Conservation (phyloP, 1,140 invertebrate species). For the Calephelis virginiensis region DNA sequence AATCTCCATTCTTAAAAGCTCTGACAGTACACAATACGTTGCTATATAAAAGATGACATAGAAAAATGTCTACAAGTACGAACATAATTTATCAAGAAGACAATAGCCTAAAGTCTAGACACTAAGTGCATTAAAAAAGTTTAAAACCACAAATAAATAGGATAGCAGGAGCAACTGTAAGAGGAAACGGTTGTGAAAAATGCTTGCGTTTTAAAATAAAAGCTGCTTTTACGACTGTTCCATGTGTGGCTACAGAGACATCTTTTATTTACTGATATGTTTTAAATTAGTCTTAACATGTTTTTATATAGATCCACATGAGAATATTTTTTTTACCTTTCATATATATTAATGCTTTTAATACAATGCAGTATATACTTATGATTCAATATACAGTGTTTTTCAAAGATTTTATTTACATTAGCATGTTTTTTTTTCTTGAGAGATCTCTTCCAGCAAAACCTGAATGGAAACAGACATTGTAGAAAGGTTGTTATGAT, state of each 20-base stretch:
- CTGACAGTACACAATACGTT: too few relatives aligned
- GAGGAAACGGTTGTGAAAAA: not conserved
- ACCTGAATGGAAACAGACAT: too few relatives aligned
- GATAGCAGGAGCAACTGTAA: not conserved
- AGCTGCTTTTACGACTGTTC: not conserved
- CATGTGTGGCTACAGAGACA: not conserved
- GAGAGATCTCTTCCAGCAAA: too few relatives aligned
- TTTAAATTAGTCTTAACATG: too few relatives aligned
- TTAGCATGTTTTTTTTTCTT: too few relatives aligned
- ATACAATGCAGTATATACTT: too few relatives aligned
- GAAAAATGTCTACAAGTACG: not conserved
- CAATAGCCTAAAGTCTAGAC: not conserved
- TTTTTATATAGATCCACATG: too few relatives aligned
- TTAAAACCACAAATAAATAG: constrained; percentile 1
- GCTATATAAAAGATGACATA: not conserved
- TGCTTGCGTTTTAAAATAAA: constrained; percentile 2
- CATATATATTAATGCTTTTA: too few relatives aligned
- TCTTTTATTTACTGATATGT: not conserved
- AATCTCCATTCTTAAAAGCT: not conserved
- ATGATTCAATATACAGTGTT: too few relatives aligned
- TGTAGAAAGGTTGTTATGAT: too few relatives aligned
- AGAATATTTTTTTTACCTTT: too few relatives aligned
- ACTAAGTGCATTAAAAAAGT: constrained; percentile 5
- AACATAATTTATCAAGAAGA: constrained; percentile 3
- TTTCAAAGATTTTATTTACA: too few relatives aligned